Percentiles rank a stretch among this genome's conserved stretches.
These are phyloP conservation scores for Epinotia demarniana DNA, from an alignment of 2,888 invertebrate genomes.

Conservation along the genomic window DNA sequence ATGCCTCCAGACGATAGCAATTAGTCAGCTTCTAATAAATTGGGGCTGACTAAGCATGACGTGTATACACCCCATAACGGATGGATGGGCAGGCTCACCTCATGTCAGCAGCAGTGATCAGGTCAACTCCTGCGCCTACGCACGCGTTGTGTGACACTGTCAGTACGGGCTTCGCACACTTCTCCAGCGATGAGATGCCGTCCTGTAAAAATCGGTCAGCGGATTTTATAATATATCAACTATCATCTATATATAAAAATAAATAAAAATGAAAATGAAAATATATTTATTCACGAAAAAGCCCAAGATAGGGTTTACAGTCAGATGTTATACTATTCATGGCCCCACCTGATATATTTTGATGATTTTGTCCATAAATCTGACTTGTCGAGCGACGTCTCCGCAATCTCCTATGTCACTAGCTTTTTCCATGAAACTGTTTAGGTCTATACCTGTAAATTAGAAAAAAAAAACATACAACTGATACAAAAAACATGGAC, in stretches of 20 bases:
- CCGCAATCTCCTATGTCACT: constrained; percentile 85
- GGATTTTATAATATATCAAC: no score
- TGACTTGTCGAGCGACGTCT: constrained; percentile 92
- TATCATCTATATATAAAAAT: no score
- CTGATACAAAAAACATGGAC: no score
- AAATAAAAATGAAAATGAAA: no score
- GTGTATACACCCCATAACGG: no score
- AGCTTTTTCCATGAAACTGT: constrained; percentile 84
- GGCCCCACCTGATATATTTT: constrained; percentile 70
- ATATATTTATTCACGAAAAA: no score
- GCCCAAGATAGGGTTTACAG: no score
- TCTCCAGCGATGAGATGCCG: constrained; percentile 91
- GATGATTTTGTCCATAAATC: constrained; percentile 86
- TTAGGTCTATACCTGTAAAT: constrained; percentile 89
- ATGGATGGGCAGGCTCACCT: constrained; percentile 60
- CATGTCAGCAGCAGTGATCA: constrained; percentile 96
- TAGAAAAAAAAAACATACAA: neutral
- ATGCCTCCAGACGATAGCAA: no score
- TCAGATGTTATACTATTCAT: neutral
- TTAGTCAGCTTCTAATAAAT: no score
- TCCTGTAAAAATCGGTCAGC: constrained; percentile 86
- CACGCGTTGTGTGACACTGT: constrained; percentile 94
- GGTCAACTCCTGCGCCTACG: constrained; percentile 95
- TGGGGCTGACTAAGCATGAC: no score
- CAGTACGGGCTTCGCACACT: constrained; percentile 96